phyloP scores from a whole-genome alignment of 2,113 vertebrate genomes.

The Zingel zingel region DNA sequence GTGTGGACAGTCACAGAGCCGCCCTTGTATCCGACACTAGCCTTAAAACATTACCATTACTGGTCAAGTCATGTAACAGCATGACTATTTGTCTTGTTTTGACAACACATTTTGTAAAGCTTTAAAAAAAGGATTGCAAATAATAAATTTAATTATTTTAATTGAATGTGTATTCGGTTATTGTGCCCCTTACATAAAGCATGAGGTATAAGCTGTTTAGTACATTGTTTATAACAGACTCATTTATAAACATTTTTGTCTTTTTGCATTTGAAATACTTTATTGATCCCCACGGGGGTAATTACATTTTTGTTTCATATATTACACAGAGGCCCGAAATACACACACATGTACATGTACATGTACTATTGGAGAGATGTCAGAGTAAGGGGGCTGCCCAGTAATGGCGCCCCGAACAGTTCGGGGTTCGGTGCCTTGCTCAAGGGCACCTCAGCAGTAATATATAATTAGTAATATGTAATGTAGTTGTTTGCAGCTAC shows the following conservation, averaged over 20 bases:
- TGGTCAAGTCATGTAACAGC: background rate
- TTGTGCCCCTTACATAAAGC: background rate
- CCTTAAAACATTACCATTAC: background rate
- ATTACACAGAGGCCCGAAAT: no score
- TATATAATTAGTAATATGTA: no score
- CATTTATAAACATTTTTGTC: no score
- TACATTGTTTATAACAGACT: background rate
- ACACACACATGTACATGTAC: no score
- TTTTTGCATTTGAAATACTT: no score
- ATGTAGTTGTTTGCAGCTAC: background rate
- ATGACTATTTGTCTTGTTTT: background rate
- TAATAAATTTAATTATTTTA: background rate
- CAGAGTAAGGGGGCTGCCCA: no score
- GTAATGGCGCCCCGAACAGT: no score
- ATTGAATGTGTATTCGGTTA: background rate
- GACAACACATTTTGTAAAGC: background rate
- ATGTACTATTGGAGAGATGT: no score
- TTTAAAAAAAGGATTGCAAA: background rate
- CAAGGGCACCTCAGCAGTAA: no score
- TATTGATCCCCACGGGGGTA: no score
- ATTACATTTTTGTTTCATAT: no score
- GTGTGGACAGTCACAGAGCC: constrained; percentile 25
- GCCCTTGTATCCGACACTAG: constrained; percentile 31
- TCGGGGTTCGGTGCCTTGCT: no score
- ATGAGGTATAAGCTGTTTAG: background rate